Evolutionary conservation across 1,140 invertebrate species (phyloP), one percentile per base, ranked within the genome.

Genomic region (Acromyrmex charruanus): DNA sequence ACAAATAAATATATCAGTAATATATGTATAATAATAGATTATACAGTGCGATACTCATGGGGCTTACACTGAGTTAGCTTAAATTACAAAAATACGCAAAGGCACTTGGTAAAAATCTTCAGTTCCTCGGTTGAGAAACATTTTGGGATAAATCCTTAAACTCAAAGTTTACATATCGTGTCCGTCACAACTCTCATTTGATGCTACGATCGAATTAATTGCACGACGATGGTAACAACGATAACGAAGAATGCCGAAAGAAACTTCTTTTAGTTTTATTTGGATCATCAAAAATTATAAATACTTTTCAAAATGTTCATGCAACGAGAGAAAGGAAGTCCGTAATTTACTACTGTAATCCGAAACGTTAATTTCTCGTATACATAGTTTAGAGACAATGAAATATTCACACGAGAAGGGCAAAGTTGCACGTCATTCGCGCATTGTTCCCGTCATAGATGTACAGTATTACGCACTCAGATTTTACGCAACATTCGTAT

Each of bases 51-150:
- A 80, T 91, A 85, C 49, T 80, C 39, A 69, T 80, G 51, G 81
- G 82, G 69, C 66, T 88, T 91, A 90, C 85, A 90, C 85, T 77
- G 80, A 92, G 79, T 92, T 91, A 87, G 85, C 75, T 87, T 89
- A 92, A 77, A 88, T 92, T 92, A 92, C 82, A 92, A 92, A 92
- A 92, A 92, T 92, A 92, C 87, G 79, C 87, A 89, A 92, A 92
- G 92, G 92, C 92, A 92, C 92, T 92, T 92, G 82, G 74, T 91
- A 88, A 91, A 85, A 90, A 89, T 88, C 71, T 81, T 53, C 49
- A 77, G 74, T 66, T 87, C 51, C 77, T 86, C 63, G 21, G 65
- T 55, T 44, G 71, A 79, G 74, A 81, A 55, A 91, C 65, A 79
- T 61, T 63, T 85, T 9, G 21, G 21, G 55, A 69, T 55, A 77